A percentile compares a stretch with the other conserved stretches of the same genome.
Evolutionary conservation across 2,113 vertebrate species (phyloP).

Genomic region (Riparia riparia): DNA sequence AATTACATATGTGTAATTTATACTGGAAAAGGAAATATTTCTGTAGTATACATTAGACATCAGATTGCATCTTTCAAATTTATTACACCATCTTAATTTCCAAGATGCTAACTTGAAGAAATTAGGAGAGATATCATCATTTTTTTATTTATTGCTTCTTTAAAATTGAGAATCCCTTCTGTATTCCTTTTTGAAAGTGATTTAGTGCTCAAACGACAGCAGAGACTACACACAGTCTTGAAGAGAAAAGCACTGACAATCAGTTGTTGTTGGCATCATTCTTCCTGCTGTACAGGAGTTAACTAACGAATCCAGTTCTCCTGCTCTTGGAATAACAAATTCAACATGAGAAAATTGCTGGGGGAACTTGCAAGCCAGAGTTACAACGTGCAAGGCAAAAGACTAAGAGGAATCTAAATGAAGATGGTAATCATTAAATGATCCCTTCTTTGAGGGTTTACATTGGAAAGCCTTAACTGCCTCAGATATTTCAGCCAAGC

Average conservation of each 20-base stretch:
- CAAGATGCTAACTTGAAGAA: neutral
- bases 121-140: neutral
- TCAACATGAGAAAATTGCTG: conserved; percentile 15
- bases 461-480: conserved; percentile 19
- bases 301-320: neutral
- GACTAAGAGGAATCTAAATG: neutral
- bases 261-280: conserved; percentile 2
- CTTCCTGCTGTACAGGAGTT: neutral
- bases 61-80: neutral
- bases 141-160: neutral
- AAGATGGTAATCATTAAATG: conserved; percentile 11
- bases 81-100: neutral
- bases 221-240: neutral
- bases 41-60: neutral
- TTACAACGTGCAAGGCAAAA: neutral
- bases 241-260: neutral
- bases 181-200: neutral
- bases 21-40: neutral
- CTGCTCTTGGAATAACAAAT: conserved; percentile 7
- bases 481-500: conserved; percentile 38
- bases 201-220: neutral
- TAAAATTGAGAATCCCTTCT: neutral
- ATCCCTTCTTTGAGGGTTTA: conserved; percentile 52
- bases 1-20: accelerated
- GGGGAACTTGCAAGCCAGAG: neutral